These are phyloP conservation scores for Syritta pipiens DNA, from an alignment of 2,888 invertebrate species.

Conservation along the genomic window DNA sequence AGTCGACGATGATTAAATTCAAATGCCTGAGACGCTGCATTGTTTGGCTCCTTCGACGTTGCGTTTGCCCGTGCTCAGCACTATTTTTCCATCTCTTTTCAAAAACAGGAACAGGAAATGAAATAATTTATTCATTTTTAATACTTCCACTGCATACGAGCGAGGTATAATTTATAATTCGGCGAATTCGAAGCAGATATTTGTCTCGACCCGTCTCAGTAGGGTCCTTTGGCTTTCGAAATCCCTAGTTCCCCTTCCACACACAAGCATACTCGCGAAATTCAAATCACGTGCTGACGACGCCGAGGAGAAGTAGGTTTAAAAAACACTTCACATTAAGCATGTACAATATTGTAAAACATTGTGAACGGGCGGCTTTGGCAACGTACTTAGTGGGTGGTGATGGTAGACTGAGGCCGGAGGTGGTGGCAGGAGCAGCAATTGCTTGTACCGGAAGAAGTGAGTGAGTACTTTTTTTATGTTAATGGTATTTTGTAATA, in stretches of 20 bases:
- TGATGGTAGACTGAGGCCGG: slow-evolving; percentile 4
- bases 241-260: background rate
- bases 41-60: background rate
- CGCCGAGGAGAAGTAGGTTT: slow-evolving; percentile 6
- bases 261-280: slow-evolving; percentile 20
- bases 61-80: slow-evolving; percentile 9
- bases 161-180: slow-evolving; percentile 40
- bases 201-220: background rate
- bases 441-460: slow-evolving; percentile 45
- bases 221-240: background rate
- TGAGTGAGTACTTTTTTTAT: slow-evolving; percentile 48
- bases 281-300: slow-evolving; percentile 55
- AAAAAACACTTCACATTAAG: slow-evolving; percentile 50
- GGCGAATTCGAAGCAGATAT: slow-evolving; percentile 38
- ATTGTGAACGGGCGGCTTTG: slow-evolving; percentile 21
- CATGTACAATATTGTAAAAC: slow-evolving; percentile 52
- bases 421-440: slow-evolving; percentile 3
- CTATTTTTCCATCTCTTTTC: slow-evolving; percentile 2
- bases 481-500: slow-evolving; percentile 57
- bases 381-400: background rate
- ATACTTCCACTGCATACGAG: slow-evolving; percentile 27
- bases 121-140: slow-evolving; percentile 59
- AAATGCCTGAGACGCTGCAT: slow-evolving; percentile 14
- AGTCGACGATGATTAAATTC: slow-evolving; percentile 39
- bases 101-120: slow-evolving; percentile 45